Conservation (phyloP, 2,797 vertebrate species). For the Danio kyathit region DNA sequence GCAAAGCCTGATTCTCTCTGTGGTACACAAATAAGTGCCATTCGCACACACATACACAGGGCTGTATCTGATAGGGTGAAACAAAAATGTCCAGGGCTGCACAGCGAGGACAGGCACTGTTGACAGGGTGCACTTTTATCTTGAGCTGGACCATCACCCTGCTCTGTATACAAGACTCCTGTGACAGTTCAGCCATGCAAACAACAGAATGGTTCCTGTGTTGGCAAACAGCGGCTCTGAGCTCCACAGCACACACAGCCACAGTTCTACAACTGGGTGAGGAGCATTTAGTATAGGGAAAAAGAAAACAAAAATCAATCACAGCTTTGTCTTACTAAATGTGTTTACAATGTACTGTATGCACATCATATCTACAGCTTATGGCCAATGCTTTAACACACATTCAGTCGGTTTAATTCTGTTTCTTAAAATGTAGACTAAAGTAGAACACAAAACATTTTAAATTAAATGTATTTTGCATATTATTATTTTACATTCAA, state of each 20-base stretch:
- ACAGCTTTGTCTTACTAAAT: not conserved
- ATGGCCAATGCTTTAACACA: not conserved
- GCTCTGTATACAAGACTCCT: constrained; percentile 33
- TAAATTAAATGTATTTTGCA: no score
- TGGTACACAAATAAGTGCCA: constrained; percentile 30
- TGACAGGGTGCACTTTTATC: constrained; percentile 47
- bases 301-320: not conserved
- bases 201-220: constrained; percentile 24
- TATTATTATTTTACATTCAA: no score
- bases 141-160: constrained; percentile 41
- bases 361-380: not conserved
- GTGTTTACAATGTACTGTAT: no score
- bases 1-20: constrained; percentile 13
- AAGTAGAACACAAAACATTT: not conserved
- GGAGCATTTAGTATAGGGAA: constrained; percentile 4
- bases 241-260: not conserved
- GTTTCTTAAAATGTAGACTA: not conserved
- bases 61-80: constrained; percentile 49
- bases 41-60: not conserved
- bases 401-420: not conserved
- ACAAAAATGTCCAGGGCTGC: constrained; percentile 31
- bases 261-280: not conserved
- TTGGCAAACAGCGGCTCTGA: constrained; percentile 37
- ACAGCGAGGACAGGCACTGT: constrained; percentile 26
- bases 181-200: constrained; percentile 31